Conservation (phyloP, 2,113 vertebrate species). For the Limanda limanda region DNA sequence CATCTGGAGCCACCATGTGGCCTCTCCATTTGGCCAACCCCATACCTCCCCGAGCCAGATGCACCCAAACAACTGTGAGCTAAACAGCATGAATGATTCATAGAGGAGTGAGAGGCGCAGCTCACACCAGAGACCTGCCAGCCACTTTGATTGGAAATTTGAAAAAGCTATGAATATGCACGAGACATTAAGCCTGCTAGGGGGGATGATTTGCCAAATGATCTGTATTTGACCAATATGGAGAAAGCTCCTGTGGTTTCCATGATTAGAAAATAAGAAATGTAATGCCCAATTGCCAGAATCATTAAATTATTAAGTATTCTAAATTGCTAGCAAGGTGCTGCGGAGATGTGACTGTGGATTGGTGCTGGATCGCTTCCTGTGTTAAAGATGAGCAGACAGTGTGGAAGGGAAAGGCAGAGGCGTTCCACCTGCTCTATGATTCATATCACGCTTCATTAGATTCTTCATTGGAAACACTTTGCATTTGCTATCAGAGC, state of each 20-base stretch:
- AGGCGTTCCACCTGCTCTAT: slow-evolving; percentile 84
- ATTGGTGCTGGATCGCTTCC: slow-evolving; percentile 1
- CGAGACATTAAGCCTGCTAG: slow-evolving; percentile 65
- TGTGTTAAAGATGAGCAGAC: slow-evolving; percentile 26
- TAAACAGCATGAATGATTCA: slow-evolving; percentile 88
- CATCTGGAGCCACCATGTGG: slow-evolving; percentile 93
- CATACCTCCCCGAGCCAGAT: slow-evolving; percentile 77
- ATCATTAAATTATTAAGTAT: slow-evolving; percentile 69
- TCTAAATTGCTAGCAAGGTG: slow-evolving; percentile 49
- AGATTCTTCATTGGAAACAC: slow-evolving; percentile 87
- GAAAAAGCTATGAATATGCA: slow-evolving; percentile 86
- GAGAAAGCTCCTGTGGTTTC: slow-evolving; percentile 79
- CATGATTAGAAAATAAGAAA: slow-evolving; percentile 71
- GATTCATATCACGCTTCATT: slow-evolving; percentile 84
- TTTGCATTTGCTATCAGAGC: slow-evolving; percentile 87
- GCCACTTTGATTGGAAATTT: slow-evolving; percentile 76
- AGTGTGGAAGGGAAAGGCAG: slow-evolving; percentile 78
- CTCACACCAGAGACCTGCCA: slow-evolving; percentile 74
- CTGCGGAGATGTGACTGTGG: slow-evolving; percentile 10
- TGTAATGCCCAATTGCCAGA: slow-evolving; percentile 58
- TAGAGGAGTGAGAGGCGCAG: slow-evolving; percentile 72
- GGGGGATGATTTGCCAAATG: slow-evolving; percentile 83
- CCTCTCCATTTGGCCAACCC: slow-evolving; percentile 83
- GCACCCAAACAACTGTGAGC: slow-evolving; percentile 81
- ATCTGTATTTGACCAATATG: slow-evolving; percentile 80